Conservation (phyloP, 2,113 vertebrate species). For the Carassius gibelio region DNA sequence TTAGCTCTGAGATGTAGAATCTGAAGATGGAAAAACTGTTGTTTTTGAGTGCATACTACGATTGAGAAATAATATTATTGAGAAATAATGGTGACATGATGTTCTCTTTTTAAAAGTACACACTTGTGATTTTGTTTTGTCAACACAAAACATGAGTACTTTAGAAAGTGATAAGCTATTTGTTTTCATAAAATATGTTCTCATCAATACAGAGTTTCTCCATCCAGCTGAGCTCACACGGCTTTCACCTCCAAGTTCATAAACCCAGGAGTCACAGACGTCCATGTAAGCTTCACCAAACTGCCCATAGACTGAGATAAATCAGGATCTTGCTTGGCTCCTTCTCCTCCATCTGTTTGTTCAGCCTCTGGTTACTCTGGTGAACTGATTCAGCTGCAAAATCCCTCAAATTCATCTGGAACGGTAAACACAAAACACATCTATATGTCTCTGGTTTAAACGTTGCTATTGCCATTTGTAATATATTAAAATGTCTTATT, state of each 20-base stretch:
- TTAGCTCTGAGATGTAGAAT: neutral
- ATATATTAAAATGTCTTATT: neutral
- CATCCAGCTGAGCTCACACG: neutral
- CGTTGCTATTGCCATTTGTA: neutral
- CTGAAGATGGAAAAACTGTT: neutral
- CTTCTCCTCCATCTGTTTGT: neutral
- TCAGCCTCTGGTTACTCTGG: neutral
- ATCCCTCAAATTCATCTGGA: neutral
- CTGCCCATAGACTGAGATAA: neutral
- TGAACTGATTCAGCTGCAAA: neutral
- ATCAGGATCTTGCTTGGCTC: neutral
- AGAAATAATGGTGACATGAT: neutral
- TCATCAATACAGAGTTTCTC: neutral
- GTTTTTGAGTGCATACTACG: neutral
- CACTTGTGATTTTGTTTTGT: no score
- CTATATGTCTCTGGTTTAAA: neutral
- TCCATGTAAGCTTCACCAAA: neutral
- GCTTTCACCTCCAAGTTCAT: neutral
- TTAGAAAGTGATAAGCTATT: neutral
- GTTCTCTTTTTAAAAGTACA: no score
- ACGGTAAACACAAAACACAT: neutral
- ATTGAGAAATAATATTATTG: neutral
- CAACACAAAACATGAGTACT: neutral
- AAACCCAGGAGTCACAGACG: conserved; percentile 19
- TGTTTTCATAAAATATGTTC: conserved; percentile 9